Conservation (phyloP, 1,140 invertebrate genomes). For the Trachelipus rathkii region DNA sequence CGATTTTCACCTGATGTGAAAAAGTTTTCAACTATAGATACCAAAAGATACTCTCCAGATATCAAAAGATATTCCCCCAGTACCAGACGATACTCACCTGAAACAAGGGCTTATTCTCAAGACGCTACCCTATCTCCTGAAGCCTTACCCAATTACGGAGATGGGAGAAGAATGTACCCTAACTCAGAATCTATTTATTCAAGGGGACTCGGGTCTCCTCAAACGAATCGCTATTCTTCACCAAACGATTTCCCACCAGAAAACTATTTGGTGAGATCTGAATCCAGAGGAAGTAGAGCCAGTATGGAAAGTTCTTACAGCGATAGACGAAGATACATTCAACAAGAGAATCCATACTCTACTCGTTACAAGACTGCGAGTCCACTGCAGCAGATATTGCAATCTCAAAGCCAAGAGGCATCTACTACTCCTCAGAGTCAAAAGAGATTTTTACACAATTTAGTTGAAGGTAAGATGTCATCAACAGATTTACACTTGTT, state of each 20-base stretch:
- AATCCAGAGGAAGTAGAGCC: constrained; percentile 33
- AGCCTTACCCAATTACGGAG: constrained; percentile 13
- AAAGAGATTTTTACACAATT: constrained; percentile 41
- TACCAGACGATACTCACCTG: constrained; percentile 33
- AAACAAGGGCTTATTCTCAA: constrained; percentile 23
- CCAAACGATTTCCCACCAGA: constrained; percentile 27
- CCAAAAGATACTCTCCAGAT: constrained; percentile 39
- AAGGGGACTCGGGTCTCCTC: neutral
- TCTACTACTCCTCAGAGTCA: constrained; percentile 35
- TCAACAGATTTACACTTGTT: too few species aligned
- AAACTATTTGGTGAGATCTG: constrained; percentile 33
- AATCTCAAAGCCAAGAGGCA: constrained; percentile 28
- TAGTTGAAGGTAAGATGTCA: constrained; percentile 36
- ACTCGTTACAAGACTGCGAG: neutral
- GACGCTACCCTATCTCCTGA: constrained; percentile 24
- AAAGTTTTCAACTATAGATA: constrained; percentile 41
- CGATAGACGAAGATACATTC: neutral
- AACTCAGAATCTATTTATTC: neutral
- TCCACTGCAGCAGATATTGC: neutral
- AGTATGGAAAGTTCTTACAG: constrained; percentile 39
- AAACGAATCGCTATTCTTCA: neutral
- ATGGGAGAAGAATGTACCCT: constrained; percentile 10
- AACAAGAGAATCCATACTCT: neutral
- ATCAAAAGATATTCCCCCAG: neutral
- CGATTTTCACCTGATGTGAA: constrained; percentile 36